Evolutionary conservation across 2,797 vertebrate genomes (phyloP).

Genomic region (Euphonia xanthogaster): DNA sequence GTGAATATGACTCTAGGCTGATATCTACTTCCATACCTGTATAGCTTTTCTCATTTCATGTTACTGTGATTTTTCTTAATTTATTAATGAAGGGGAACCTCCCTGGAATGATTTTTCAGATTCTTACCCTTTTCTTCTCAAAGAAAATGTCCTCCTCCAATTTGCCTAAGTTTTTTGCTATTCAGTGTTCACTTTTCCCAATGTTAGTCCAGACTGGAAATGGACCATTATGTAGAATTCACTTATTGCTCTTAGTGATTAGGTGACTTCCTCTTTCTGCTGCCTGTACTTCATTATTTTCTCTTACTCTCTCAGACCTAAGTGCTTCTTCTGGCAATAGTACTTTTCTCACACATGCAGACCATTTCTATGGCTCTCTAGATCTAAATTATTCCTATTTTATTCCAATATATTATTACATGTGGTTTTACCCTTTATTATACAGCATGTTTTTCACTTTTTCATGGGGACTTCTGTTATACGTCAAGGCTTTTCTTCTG

Average conservation of each 20-base stretch:
- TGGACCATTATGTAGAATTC: background rate
- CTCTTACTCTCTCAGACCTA: background rate
- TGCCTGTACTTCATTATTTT: background rate
- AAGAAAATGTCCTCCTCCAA: background rate
- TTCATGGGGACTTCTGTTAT: background rate
- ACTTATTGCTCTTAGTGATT: background rate
- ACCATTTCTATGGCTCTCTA: background rate
- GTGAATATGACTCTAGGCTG: background rate
- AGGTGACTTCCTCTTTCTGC: background rate
- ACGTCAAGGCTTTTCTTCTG: background rate
- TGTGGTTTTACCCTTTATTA: background rate
- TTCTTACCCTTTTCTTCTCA: background rate
- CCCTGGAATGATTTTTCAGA: background rate
- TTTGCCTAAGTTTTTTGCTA: background rate
- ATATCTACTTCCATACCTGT: background rate
- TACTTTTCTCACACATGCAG: background rate
- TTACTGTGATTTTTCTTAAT: background rate
- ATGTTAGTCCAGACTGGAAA: background rate
- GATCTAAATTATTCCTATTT: background rate
- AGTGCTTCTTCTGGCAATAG: background rate
- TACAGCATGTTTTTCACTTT: background rate
- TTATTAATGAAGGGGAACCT: background rate
- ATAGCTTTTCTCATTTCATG: background rate
- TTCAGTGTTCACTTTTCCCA: background rate
- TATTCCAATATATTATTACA: background rate